A percentile compares a stretch with the other conserved stretches of the same genome.
These are phyloP conservation scores for Nasua narica DNA, from an alignment of 2,797 vertebrate genomes.

Conservation along the genomic window DNA sequence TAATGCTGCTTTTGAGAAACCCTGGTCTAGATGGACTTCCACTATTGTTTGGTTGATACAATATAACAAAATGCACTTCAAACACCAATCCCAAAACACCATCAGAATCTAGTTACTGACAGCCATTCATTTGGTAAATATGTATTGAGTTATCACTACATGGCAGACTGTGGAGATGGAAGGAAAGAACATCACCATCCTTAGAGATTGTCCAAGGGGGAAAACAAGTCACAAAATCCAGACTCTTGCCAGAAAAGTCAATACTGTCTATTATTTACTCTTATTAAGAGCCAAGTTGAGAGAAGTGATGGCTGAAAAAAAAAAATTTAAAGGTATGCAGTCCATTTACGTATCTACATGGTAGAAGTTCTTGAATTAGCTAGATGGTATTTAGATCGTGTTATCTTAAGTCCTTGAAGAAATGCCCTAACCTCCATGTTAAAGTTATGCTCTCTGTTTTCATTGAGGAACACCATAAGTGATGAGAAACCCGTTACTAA, in stretches of 20 bases:
- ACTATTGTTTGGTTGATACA: not conserved
- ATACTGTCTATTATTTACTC: not conserved
- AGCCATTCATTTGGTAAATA: constrained; percentile 2
- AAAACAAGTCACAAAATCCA: not conserved
- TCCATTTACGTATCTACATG: not conserved
- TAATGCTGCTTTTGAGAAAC: not conserved
- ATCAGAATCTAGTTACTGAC: not conserved
- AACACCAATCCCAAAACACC: not conserved
- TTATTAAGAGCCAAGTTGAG: not conserved
- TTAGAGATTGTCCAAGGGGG: not conserved
- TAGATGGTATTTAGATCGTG: not conserved
- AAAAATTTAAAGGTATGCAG: not conserved
- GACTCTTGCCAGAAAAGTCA: constrained; percentile 6
- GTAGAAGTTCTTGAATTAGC: not conserved
- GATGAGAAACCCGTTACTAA: not conserved
- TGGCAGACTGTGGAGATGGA: not conserved
- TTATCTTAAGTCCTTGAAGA: not conserved
- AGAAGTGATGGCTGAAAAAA: not conserved
- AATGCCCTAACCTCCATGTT: not conserved
- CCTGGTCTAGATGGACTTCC: not conserved
- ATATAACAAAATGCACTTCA: not conserved
- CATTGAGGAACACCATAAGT: not conserved
- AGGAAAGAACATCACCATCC: not conserved
- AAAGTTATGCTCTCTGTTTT: not conserved
- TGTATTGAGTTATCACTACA: not conserved